phyloP scores from a whole-genome alignment of 2,888 invertebrate species.

The Acanthoscelides obtectus region DNA sequence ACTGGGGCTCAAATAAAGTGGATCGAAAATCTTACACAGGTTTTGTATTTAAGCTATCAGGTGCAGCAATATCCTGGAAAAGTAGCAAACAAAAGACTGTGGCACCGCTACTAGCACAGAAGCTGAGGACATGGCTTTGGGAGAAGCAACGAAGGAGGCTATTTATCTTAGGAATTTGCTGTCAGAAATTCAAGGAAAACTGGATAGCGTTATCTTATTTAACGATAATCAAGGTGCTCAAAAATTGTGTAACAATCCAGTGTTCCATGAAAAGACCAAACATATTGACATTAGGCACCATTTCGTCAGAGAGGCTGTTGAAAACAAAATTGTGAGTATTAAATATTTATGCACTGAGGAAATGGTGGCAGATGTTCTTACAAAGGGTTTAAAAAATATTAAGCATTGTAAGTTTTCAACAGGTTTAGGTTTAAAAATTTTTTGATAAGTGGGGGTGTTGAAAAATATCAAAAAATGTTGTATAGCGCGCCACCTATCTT shows the following conservation, averaged over 20 bases:
- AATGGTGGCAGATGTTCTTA: constrained; percentile 23
- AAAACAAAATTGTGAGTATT: constrained; percentile 9
- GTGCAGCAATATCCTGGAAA: too few species aligned
- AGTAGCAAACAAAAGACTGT: constrained; percentile 30
- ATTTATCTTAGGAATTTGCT: constrained; percentile 20
- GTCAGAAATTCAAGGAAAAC: constrained; percentile 10
- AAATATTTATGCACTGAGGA: constrained; percentile 15
- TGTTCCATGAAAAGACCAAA: constrained; percentile 18
- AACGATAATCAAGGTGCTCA: constrained; percentile 25
- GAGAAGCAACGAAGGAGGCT: constrained; percentile 26
- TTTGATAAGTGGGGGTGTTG: not conserved
- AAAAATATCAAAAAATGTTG: too few species aligned
- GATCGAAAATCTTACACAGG: constrained; percentile 42
- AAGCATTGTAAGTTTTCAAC: constrained; percentile 6
- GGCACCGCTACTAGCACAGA: constrained; percentile 30
- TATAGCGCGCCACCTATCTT: too few species aligned
- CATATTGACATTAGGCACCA: constrained; percentile 25
- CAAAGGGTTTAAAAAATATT: constrained; percentile 12
- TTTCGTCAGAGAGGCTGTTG: constrained; percentile 15
- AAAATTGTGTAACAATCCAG: constrained; percentile 18
- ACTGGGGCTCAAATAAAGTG: constrained; percentile 15
- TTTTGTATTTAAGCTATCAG: constrained; percentile 25
- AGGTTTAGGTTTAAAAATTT: not conserved
- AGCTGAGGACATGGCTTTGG: constrained; percentile 29
- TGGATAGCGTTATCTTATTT: constrained; percentile 7